A percentile compares a stretch with the other conserved stretches of the same genome.
phyloP scores from a whole-genome alignment of 2,888 invertebrate species.

The Lasioglossum marginatum region DNA sequence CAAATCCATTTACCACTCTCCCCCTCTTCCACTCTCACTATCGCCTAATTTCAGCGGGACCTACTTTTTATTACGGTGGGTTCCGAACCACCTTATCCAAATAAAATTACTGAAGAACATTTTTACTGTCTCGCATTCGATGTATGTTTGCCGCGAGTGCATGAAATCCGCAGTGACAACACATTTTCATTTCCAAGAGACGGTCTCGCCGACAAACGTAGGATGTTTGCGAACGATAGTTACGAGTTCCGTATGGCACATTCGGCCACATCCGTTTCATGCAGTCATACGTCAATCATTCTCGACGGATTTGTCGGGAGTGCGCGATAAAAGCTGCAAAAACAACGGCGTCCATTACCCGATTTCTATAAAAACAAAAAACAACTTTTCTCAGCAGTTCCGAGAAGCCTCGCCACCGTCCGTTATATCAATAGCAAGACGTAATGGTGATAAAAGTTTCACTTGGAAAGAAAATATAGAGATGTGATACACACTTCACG shows the following conservation, averaged over 20 bases:
- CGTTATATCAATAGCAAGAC: constrained; percentile 26
- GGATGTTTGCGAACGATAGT: constrained; percentile 1
- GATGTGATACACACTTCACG: background rate
- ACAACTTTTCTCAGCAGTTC: background rate
- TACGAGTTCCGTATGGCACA: constrained; percentile 3
- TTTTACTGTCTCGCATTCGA: background rate
- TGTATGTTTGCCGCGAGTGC: background rate
- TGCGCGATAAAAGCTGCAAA: background rate
- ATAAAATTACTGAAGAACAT: too few species aligned
- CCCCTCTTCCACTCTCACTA: too few species aligned
- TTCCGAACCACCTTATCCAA: too few species aligned
- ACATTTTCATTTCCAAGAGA: background rate
- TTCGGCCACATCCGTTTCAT: constrained; percentile 8
- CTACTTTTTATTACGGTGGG: too few species aligned
- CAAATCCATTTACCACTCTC: too few species aligned
- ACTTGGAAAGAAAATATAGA: background rate
- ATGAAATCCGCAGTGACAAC: background rate
- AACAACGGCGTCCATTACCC: background rate
- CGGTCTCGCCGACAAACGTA: background rate
- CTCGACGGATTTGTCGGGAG: constrained; percentile 18
- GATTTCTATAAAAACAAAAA: background rate
- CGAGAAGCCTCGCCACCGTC: background rate
- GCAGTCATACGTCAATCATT: constrained; percentile 18
- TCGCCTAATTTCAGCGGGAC: too few species aligned
- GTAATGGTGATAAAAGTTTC: constrained; percentile 16